Base-by-base conservation (phyloP, 2,888 invertebrate species). In the Phortica magna region DNA sequence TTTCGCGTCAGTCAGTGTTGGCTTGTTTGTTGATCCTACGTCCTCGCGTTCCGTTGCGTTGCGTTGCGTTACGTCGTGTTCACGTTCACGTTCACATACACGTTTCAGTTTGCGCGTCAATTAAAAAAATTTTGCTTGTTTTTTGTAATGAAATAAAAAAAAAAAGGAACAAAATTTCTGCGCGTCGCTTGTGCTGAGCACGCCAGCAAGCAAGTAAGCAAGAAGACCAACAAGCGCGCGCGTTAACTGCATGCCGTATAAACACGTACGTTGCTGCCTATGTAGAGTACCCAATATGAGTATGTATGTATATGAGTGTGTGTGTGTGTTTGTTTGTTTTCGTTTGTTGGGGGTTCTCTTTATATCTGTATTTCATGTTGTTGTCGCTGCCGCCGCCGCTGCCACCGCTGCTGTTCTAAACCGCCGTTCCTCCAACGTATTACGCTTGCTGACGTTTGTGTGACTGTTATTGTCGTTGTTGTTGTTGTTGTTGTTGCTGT, bases 1-100 rank as follows among this genome's bases (percentile, higher is more conserved):
- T 76, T 42, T 17, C 42, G 67, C 42, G 67, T 71, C 80, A 79
- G 59, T 77, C 72, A 79, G 59, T 77, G 79, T 73, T 85, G 81
- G 84, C 81, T 83, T 84, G 87, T 86, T 84, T 85, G 87, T 81
- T 80, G 83, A 83, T 83, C 70, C 76, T 76, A 71, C 75, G 77
- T 76, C 61, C 61, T 73, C 74, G 76, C 64, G 73, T 73, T 74
- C 61, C 67, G 72, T 83, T 77, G 83, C 59, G 10, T 59, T 59
- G 17, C 61, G 17, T 61, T 59, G 57, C 57, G 5, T n/a, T 61
- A 22, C 22, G 48, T 43, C 5, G 48, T n/a, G 17, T 43, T 68
- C 22, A 43, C 43, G 19, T 68, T 31, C 39, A 31, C 39, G 59
- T n/a, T 17, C 19, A n/a, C 59, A 48, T 48, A 6, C 59, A 59